Conservation (phyloP, 1,140 invertebrate species). For the Plutomurus gul region DNA sequence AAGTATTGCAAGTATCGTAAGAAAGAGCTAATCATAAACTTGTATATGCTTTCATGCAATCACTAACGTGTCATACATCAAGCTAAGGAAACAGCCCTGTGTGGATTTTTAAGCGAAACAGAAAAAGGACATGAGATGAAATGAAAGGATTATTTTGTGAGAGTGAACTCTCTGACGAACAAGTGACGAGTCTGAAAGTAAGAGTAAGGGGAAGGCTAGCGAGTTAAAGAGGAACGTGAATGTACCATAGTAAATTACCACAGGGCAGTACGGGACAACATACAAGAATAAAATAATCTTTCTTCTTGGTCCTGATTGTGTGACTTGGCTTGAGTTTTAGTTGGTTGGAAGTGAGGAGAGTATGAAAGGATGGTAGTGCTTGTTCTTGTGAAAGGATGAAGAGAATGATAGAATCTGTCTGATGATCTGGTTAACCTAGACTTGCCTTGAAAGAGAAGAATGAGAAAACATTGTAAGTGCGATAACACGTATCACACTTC, state of each 20-base stretch:
- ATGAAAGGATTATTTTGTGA: background rate
- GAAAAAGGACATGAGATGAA: background rate
- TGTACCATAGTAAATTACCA: no score
- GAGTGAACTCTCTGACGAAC: no score
- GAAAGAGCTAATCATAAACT: no score
- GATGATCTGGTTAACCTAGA: background rate
- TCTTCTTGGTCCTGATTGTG: background rate
- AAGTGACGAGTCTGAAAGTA: background rate
- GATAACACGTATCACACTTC: conserved; percentile 20
- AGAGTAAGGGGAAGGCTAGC: background rate
- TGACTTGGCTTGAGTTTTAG: conserved; percentile 1
- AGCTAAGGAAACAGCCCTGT: background rate
- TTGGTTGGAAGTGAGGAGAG: background rate
- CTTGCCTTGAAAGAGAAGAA: conserved; percentile 13
- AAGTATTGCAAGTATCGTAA: no score
- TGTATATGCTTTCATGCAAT: background rate
- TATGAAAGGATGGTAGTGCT: background rate
- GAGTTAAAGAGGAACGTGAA: background rate
- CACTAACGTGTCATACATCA: no score
- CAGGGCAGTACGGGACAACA: conserved; percentile 7
- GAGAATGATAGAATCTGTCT: background rate
- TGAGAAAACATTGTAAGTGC: background rate
- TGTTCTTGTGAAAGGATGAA: background rate
- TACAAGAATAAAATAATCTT: conserved; percentile 19
- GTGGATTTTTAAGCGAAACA: background rate